Percentiles rank a stretch among this genome's conserved stretches.
Conservation (phyloP, 2,113 vertebrate genomes). For the Periophthalmus modestus region DNA sequence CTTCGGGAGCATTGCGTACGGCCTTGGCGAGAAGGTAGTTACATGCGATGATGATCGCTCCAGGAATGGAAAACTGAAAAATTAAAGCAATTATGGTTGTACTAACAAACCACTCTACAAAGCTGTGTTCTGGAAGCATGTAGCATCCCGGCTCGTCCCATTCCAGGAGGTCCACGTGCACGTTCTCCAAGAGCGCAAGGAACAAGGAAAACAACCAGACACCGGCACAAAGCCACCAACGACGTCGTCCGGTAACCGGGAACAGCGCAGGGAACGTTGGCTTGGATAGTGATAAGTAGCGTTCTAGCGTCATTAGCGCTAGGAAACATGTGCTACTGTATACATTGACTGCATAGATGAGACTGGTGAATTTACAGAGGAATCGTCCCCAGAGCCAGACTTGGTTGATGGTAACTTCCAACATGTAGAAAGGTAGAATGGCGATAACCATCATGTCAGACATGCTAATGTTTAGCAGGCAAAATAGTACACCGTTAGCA, state of each 20-base stretch:
- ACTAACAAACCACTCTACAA: constrained; percentile 74
- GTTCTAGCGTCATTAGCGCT: constrained; percentile 87
- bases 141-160: constrained; percentile 85
- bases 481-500: constrained; percentile 83
- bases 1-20: constrained; percentile 58
- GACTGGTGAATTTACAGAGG: constrained; percentile 89
- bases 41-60: constrained; percentile 80
- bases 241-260: constrained; percentile 70
- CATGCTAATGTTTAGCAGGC: constrained; percentile 88
- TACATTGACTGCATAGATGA: constrained; percentile 89
- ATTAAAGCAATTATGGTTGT: constrained; percentile 75
- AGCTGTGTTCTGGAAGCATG: constrained; percentile 81
- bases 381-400: constrained; percentile 94
- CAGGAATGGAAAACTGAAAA: constrained; percentile 87
- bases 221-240: constrained; percentile 75
- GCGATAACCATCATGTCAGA: constrained; percentile 87
- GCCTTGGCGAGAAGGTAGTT: constrained; percentile 82
- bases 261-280: constrained; percentile 74
- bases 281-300: constrained; percentile 80
- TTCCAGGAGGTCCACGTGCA: constrained; percentile 84
- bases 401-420: constrained; percentile 85
- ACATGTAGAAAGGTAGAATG: constrained; percentile 89
- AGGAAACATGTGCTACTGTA: constrained; percentile 95
- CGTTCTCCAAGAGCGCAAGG: constrained; percentile 85
- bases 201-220: constrained; percentile 82